phyloP scores from a whole-genome alignment of 1,140 invertebrate species.

The Drosophila bifasciata region DNA sequence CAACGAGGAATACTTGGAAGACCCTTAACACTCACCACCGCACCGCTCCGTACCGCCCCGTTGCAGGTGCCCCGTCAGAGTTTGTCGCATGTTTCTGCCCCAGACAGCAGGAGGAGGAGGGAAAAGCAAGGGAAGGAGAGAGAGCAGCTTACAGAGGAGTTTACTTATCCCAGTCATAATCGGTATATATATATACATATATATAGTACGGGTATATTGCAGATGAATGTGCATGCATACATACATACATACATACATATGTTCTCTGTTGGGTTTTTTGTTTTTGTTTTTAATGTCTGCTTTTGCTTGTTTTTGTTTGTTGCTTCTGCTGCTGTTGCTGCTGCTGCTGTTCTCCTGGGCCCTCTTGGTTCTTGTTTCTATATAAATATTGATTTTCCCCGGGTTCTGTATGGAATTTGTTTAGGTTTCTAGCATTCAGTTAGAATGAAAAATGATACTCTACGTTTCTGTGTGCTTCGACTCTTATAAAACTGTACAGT shows the following conservation, averaged over 20 bases:
- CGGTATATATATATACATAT: slow-evolving; percentile 18
- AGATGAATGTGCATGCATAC: slow-evolving; percentile 4
- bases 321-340: slow-evolving; percentile 34
- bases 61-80: slow-evolving; percentile 5
- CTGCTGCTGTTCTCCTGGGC: not conserved
- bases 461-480: no score
- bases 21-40: slow-evolving; percentile 28
- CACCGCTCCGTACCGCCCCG: not conserved
- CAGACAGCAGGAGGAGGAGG: slow-evolving; percentile 1
- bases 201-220: not conserved
- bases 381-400: slow-evolving; percentile 77
- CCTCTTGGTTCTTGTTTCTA: slow-evolving; percentile 47
- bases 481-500: no score
- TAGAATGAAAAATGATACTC: slow-evolving; percentile 13
- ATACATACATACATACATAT: slow-evolving; percentile 13
- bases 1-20: slow-evolving; percentile 49
- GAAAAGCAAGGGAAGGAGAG: not conserved
- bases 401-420: slow-evolving; percentile 50
- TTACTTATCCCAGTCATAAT: slow-evolving; percentile 43
- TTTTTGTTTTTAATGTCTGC: slow-evolving; percentile 68
- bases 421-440: slow-evolving; percentile 39
- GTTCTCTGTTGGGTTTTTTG: slow-evolving; percentile 25
- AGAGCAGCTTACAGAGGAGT: slow-evolving; percentile 4
- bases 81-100: slow-evolving; percentile 42
- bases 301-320: slow-evolving; percentile 48